Evolutionary conservation across 1,140 invertebrate genomes (phyloP), one percentile per base, ranked within the genome.

Genomic region (Drosophila kurseongensis): DNA sequence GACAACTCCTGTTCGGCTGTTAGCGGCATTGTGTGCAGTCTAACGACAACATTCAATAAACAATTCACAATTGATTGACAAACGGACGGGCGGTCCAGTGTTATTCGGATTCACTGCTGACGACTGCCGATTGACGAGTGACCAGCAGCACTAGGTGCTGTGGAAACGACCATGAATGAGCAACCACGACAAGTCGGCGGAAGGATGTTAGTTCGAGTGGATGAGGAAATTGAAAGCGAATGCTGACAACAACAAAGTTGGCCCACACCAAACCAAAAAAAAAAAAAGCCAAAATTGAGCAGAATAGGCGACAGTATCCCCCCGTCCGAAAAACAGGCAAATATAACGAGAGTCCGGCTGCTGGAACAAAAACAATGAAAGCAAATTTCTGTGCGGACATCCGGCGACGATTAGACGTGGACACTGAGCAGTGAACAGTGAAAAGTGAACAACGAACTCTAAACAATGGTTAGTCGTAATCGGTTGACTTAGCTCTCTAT

Each of bases 381-480:
- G 80, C 76, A 88, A 88, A 89, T 89, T 89, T 83, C 72, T 61
- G 41, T 65, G 54, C 84, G 83, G 83, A 84, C 50, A 80, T 86
- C 83, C 83, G 83, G 35, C 76, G 71, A 67, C 75, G 83, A 86
- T 88, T 86, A 86, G 83, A 62, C 62, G 51, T 42, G 61, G 47
- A 72, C 68, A 72, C 52, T 48, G 27, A 42, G 51, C 65, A 57
- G 35, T 69, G 67, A 56, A 68, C 50, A 68, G 48, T 56, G 36
- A 58, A 58, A 44, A 58, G 23, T 58, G 63, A 67, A 50, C 44
- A 50, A 67, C 96, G 94, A 8, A 97, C 98, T 93, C 98, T 98
- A 92, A 99, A 99, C 1, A 98, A 96, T 4, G 98, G 98, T 93
- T 98, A 98, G 78, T 97, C 96, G 90, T 65, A 27, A 41, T 61